Evolutionary conservation across 2,113 vertebrate genomes (phyloP).

Genomic region (Sander lucioperca): DNA sequence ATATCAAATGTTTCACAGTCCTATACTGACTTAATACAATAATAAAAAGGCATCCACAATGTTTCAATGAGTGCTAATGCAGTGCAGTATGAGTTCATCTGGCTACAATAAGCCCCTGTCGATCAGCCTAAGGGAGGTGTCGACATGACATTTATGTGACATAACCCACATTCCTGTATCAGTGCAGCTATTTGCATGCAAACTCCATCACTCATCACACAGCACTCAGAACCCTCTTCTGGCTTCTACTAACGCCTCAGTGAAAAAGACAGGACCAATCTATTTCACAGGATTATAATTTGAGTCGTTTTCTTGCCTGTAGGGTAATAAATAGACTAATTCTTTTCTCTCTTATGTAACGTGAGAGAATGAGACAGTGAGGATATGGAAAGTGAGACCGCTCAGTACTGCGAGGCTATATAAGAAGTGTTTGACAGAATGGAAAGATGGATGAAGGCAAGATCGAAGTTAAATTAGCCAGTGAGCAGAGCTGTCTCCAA

Average conservation of each 20-base stretch:
- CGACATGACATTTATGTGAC: constrained; percentile 52
- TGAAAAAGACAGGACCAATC: constrained; percentile 54
- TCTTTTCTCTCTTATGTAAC: constrained; percentile 61
- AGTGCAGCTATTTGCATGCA: constrained; percentile 60
- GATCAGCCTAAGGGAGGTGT: constrained; percentile 44
- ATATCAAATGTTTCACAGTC: background rate
- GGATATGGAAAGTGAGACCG: constrained; percentile 61
- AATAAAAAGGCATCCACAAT: background rate
- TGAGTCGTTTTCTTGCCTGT: constrained; percentile 54
- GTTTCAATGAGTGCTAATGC: constrained; percentile 11
- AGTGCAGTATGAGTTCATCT: constrained; percentile 21
- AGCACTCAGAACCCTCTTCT: constrained; percentile 20
- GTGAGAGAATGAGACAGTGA: constrained; percentile 56
- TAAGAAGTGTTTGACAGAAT: constrained; percentile 67
- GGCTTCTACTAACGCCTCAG: constrained; percentile 30
- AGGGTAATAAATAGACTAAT: constrained; percentile 60
- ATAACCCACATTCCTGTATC: constrained; percentile 49
- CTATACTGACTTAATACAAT: background rate
- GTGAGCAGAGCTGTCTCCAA: constrained; percentile 51
- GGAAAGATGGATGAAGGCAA: constrained; percentile 58
- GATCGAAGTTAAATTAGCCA: constrained; percentile 65
- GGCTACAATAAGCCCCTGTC: constrained; percentile 33
- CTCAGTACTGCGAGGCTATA: constrained; percentile 42
- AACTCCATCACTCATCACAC: constrained; percentile 55
- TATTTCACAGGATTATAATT: constrained; percentile 64